Base-by-base conservation (phyloP, 2,888 invertebrate genomes). In the Limnephilus lunatus region DNA sequence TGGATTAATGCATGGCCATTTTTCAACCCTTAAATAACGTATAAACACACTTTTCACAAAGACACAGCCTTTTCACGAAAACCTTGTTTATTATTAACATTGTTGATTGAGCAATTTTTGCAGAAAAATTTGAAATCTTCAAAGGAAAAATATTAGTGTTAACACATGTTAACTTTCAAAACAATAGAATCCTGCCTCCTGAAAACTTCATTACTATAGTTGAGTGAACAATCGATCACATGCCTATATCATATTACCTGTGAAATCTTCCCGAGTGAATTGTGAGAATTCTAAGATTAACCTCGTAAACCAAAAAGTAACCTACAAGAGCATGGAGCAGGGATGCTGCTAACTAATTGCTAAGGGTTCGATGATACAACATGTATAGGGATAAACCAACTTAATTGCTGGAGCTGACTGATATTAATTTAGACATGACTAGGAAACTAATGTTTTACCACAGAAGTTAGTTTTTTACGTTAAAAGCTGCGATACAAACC, bases 1-100 rank as follows among this genome's bases (percentile, higher is more conserved):
- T 90, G 53, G 53, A 83, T 88, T 44, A 91, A 90, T 92, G 92
- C 93, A 92, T 44, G 81, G 83, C 92, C 85, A 92, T 93, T 92
- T 93, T 91, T 93, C 92, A 91, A 88, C 81, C 90, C 89, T 89
- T 92, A 92, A 92, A 53, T 90, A 90, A 39, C n/a, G 30, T 25
- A 68, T 39, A 90, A 80, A 68, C 25, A 68, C 39, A 85, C 80
- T 68, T 83, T 85, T 39, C 85, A 68, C 39, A n/a, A 14, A 25
- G 68, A 68, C 68, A n/a, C 7, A 2, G n/a, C 25, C 68, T n/a
- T n/a, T n/a, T 9, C n/a, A 68, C 2, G n/a, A 68, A n/a, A n/a
- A 53, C 32, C 90, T 44, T 53, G 32, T 82, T 82, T 32, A 31
- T 82, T 14, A 32, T 82, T 15, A 32, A 82, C 82, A 2, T 68